Evolutionary conservation across 1,140 invertebrate genomes (phyloP).

Genomic region (Hyphantria cunea): DNA sequence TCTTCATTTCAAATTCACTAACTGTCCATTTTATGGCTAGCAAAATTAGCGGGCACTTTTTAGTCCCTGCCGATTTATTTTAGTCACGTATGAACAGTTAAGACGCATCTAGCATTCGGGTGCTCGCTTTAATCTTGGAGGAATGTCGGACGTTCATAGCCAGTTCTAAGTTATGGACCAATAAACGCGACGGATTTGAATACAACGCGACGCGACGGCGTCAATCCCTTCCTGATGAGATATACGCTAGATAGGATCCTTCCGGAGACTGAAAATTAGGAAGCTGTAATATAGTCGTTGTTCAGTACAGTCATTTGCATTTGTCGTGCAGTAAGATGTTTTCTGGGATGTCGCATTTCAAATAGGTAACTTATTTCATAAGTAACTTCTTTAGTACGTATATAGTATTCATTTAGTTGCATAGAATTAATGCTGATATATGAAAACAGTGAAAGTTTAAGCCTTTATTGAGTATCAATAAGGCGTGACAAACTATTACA

Average conservation of each 20-base stretch:
- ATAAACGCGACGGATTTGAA: constrained; percentile 65
- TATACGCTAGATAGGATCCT: constrained; percentile 20
- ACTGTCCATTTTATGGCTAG: constrained; percentile 42
- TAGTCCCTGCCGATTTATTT: constrained; percentile 37
- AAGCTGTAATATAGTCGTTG: constrained; percentile 23
- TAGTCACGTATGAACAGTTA: constrained; percentile 51
- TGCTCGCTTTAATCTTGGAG: constrained; percentile 57
- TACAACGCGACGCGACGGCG: constrained; percentile 51
- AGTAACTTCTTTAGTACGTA: too few species aligned
- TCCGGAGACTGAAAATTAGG: constrained; percentile 20
- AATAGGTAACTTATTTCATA: too few species aligned
- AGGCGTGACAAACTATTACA: too few species aligned
- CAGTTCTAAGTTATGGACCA: constrained; percentile 60
- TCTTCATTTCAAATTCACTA: constrained; percentile 45
- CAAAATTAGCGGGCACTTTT: constrained; percentile 51
- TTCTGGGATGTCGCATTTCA: background rate
- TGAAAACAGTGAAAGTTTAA: too few species aligned
- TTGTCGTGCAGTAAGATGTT: background rate
- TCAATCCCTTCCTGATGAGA: constrained; percentile 24
- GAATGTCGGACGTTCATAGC: constrained; percentile 61
- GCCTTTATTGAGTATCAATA: too few species aligned
- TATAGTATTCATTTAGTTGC: too few species aligned
- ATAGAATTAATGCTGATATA: too few species aligned
- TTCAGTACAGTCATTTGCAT: constrained; percentile 16
- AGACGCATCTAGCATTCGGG: constrained; percentile 36